phyloP scores from a whole-genome alignment of 2,797 vertebrate genomes.

The Dermochelys coriacea region DNA sequence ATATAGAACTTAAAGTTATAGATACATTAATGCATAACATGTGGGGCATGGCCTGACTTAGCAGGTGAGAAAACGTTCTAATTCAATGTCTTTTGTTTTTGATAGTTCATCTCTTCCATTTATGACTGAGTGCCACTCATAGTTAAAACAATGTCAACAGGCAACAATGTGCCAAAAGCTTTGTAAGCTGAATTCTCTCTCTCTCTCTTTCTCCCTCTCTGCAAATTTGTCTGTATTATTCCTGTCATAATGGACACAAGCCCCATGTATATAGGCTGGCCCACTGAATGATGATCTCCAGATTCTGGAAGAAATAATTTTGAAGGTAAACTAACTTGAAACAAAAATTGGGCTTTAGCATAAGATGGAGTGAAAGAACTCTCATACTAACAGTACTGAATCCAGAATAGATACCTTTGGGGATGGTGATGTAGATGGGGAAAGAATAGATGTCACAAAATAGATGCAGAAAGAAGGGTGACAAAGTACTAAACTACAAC shows the following conservation, averaged over 20 bases:
- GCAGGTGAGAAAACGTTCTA: not conserved
- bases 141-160: not conserved
- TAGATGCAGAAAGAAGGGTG: not conserved
- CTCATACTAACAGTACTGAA: not conserved
- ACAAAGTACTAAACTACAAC: constrained; percentile 27
- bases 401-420: constrained; percentile 4
- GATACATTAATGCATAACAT: not conserved
- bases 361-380: not conserved
- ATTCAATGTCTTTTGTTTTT: not conserved
- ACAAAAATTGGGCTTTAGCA: constrained; percentile 2
- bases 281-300: not conserved
- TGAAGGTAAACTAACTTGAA: not conserved
- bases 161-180: not conserved
- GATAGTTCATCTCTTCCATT: not conserved
- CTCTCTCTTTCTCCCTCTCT: not conserved
- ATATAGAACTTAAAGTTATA: too few species aligned
- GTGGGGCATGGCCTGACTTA: not conserved
- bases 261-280: not conserved
- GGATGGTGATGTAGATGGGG: not conserved
- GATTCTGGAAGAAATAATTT: constrained; percentile 4
- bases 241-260: rapidly evolving
- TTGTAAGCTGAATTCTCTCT: not conserved
- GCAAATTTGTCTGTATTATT: not conserved
- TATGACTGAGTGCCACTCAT: not conserved
- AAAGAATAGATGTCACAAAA: constrained; percentile 2